These are phyloP conservation scores for Sipha flava DNA, from an alignment of 1,140 invertebrate species.

Conservation along the genomic window DNA sequence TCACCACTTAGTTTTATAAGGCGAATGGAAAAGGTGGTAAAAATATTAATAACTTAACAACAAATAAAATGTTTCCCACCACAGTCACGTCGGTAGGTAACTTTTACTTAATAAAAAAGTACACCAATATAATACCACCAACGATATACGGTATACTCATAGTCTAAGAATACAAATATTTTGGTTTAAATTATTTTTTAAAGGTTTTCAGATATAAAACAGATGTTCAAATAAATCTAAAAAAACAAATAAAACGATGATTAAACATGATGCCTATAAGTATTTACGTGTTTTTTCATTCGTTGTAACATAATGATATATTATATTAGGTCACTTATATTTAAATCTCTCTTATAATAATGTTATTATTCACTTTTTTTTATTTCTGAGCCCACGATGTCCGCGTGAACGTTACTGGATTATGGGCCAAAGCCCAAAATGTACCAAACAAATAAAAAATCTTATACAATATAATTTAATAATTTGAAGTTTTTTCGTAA, in stretches of 20 bases:
- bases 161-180: not conserved
- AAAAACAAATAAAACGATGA: slow-evolving; percentile 1
- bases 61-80: too few relatives aligned
- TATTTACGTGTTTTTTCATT: slow-evolving; percentile 1
- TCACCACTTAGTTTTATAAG: too few relatives aligned
- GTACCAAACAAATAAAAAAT: not conserved
- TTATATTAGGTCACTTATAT: slow-evolving; percentile 22
- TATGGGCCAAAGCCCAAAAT: not conserved
- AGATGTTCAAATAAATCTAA: slow-evolving; percentile 4
- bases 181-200: not conserved
- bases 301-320: slow-evolving; percentile 14
- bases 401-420: not conserved
- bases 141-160: not conserved
- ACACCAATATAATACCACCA: not conserved
- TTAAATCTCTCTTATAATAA: slow-evolving; percentile 14
- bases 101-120: too few relatives aligned
- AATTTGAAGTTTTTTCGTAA: too few relatives aligned
- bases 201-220: not conserved
- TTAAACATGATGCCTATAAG: slow-evolving; percentile 4
- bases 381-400: not conserved
- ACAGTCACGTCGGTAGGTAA: too few relatives aligned
- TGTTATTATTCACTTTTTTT: slow-evolving; percentile 4
- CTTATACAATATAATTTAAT: too few relatives aligned
- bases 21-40: too few relatives aligned
- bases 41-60: too few relatives aligned